A percentile compares a stretch with the other conserved stretches of the same genome.
These are phyloP conservation scores for Helarctos malayanus DNA, from an alignment of 2,797 vertebrate species.

Conservation along the genomic window DNA sequence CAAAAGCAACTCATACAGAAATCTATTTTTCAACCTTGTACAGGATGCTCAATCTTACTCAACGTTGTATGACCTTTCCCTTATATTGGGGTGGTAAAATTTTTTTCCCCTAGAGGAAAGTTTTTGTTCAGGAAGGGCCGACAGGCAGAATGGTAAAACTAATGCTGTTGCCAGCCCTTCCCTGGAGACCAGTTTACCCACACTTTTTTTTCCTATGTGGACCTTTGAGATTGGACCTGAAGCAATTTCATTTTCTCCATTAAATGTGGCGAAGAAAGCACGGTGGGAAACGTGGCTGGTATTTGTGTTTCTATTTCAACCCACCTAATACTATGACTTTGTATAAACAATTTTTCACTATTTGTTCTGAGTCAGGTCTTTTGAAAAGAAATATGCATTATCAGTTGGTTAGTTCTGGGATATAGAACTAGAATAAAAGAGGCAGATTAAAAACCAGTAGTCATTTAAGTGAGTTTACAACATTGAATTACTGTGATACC, in stretches of 20 bases:
- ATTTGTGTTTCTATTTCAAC: slow-evolving; percentile 59
- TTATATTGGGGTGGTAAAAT: slow-evolving; percentile 2
- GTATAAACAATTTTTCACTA: slow-evolving; percentile 29
- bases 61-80: not conserved
- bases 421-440: slow-evolving; percentile 24
- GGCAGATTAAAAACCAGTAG: not conserved
- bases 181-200: slow-evolving; percentile 62
- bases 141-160: slow-evolving; percentile 51
- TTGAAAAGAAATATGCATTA: slow-evolving; percentile 16
- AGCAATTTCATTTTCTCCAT: slow-evolving; percentile 76
- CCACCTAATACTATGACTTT: slow-evolving; percentile 8
- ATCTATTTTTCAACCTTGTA: not conserved
- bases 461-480: slow-evolving; percentile 20
- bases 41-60: not conserved
- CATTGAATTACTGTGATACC: not conserved
- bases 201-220: not conserved
- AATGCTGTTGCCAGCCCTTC: not conserved
- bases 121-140: slow-evolving; percentile 61
- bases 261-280: slow-evolving; percentile 69
- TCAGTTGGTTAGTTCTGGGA: not conserved
- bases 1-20: not conserved
- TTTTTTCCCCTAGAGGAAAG: slow-evolving; percentile 47
- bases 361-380: slow-evolving; percentile 30
- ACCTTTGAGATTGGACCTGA: slow-evolving; percentile 59
- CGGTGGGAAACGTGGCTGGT: not conserved